Conservation (phyloP, 2,888 invertebrate genomes). For the Drosophila neotestacea region DNA sequence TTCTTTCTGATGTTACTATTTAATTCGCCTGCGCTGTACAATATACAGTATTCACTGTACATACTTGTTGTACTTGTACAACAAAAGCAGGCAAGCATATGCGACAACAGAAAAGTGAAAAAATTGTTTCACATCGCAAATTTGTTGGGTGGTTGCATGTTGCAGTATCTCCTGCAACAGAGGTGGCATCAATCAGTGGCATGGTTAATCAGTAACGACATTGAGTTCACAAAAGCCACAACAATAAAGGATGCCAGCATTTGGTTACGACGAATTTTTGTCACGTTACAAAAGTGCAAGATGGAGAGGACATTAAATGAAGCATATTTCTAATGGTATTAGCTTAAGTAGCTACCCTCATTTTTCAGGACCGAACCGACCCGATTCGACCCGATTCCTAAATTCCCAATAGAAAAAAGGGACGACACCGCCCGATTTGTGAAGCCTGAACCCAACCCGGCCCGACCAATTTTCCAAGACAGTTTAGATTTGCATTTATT, state of each 20-base stretch:
- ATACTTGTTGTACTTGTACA: constrained; percentile 1
- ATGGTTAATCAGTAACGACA: constrained; percentile 51
- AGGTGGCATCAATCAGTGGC: constrained; percentile 30
- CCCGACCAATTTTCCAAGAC: too few relatives aligned
- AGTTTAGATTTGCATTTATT: too few relatives aligned
- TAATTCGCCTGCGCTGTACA: too few relatives aligned
- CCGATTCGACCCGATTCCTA: too few relatives aligned
- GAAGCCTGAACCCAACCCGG: too few relatives aligned
- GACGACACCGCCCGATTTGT: too few relatives aligned
- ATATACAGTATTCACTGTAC: too few relatives aligned
- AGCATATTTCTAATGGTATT: neutral
- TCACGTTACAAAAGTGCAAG: neutral
- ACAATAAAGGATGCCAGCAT: constrained; percentile 24
- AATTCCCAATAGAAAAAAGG: too few relatives aligned
- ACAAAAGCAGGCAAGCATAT: constrained; percentile 33
- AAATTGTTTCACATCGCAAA: constrained; percentile 35
- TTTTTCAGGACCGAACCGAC: too few relatives aligned
- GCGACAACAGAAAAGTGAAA: constrained; percentile 13
- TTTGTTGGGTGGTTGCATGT: constrained; percentile 38
- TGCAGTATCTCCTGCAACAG: constrained; percentile 25
- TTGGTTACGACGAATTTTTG: neutral
- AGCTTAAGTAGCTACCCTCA: neutral
- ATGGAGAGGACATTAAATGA: neutral
- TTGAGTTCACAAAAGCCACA: constrained; percentile 10
- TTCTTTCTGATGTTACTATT: too few relatives aligned